phyloP scores from a whole-genome alignment of 2,113 vertebrate genomes.

The Corythornis cristatus region DNA sequence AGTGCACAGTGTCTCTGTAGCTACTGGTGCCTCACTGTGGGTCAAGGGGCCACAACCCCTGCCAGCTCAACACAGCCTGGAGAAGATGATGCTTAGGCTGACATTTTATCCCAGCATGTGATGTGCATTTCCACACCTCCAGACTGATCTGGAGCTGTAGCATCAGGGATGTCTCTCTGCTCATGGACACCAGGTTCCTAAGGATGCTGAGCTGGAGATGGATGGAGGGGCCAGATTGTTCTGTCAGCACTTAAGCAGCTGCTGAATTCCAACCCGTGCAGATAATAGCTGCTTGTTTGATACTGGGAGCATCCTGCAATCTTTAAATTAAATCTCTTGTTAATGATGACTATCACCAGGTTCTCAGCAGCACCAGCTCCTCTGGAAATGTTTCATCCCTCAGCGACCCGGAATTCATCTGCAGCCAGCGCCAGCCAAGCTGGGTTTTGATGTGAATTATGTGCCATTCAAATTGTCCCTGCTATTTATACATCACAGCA shows the following conservation, averaged over 20 bases:
- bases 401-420: background rate
- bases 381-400: slow-evolving; percentile 18
- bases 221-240: background rate
- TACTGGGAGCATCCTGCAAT: background rate
- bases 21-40: background rate
- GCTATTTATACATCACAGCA: background rate
- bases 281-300: background rate
- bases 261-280: background rate
- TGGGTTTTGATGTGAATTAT: background rate
- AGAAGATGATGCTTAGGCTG: background rate
- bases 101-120: background rate
- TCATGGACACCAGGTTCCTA: background rate
- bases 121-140: background rate
- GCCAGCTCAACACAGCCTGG: fast-evolving
- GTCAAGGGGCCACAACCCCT: background rate
- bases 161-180: background rate
- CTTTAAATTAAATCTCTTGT: slow-evolving; percentile 56
- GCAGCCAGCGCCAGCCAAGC: background rate
- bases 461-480: background rate
- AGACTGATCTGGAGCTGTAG: background rate
- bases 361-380: background rate
- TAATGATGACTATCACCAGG: background rate
- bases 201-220: background rate
- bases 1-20: background rate
- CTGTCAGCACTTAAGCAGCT: background rate